A percentile compares a stretch with the other conserved stretches of the same genome.
Evolutionary conservation across 2,888 invertebrate species (phyloP).

Genomic region (Dynastes tityus): DNA sequence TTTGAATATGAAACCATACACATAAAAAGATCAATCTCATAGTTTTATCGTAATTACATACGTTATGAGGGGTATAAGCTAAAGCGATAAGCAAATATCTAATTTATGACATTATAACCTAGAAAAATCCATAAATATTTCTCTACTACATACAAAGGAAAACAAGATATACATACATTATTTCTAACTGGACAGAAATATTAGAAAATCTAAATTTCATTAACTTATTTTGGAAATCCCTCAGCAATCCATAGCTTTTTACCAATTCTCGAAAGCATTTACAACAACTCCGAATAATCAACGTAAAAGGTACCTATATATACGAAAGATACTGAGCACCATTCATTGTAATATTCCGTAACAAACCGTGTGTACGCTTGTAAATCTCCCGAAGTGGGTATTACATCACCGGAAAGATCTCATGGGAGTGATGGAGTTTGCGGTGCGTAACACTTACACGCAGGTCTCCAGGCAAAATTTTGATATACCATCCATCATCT

Average conservation of each 20-base stretch:
- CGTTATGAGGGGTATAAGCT: too few relatives aligned
- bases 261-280: background rate
- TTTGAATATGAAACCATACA: too few relatives aligned
- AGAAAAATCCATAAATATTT: too few relatives aligned
- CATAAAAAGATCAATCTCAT: too few relatives aligned
- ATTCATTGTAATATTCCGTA: background rate
- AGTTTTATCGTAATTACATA: too few relatives aligned
- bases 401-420: conserved; percentile 34
- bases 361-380: conserved; percentile 1
- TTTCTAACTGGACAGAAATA: too few relatives aligned
- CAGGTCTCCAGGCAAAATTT: background rate
- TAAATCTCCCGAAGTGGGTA: conserved; percentile 30
- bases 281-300: background rate
- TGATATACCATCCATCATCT: conserved; percentile 1
- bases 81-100: too few relatives aligned
- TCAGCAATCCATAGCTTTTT: background rate
- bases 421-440: conserved; percentile 8
- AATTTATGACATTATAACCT: too few relatives aligned
- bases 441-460: conserved; percentile 13
- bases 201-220: too few relatives aligned
- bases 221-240: too few relatives aligned
- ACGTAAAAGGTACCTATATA: background rate
- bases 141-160: too few relatives aligned
- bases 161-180: too few relatives aligned
- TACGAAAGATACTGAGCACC: background rate